phyloP scores from a whole-genome alignment of 2,113 vertebrate genomes.

The Cardinalis cardinalis region DNA sequence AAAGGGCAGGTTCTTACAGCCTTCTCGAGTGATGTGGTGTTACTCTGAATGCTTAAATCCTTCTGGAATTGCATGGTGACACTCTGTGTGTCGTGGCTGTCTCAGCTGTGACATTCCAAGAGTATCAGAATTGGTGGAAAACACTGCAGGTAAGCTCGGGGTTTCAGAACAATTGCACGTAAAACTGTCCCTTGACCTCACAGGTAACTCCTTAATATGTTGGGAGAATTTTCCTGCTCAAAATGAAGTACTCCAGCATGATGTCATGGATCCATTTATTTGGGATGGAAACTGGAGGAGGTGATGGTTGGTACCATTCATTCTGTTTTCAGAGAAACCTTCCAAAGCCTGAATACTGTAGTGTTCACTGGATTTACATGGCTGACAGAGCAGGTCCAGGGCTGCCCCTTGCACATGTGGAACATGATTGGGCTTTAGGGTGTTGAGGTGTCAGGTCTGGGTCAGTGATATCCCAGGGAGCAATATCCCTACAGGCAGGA shows the following conservation, averaged over 20 bases:
- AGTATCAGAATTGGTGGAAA: not conserved
- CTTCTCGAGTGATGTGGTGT: not conserved
- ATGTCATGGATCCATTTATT: not conserved
- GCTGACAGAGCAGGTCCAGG: not conserved
- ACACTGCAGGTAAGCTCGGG: not conserved
- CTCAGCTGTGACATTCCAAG: not conserved
- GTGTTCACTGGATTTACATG: not conserved
- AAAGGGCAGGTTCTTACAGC: not conserved
- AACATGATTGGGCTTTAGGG: fast-evolving
- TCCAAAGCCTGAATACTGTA: not conserved
- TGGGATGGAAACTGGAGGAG: not conserved
- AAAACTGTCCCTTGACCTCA: not conserved
- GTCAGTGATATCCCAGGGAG: not conserved
- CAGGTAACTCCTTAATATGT: not conserved
- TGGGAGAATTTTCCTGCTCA: not conserved
- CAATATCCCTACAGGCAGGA: not conserved
- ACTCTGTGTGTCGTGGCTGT: not conserved
- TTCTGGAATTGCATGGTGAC: not conserved
- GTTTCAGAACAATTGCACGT: not conserved
- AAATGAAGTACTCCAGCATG: not conserved
- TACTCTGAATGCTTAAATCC: not conserved
- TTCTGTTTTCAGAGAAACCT: not conserved
- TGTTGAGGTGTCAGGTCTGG: not conserved
- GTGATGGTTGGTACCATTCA: not conserved
- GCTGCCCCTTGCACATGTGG: not conserved